Evolutionary conservation across 2,888 invertebrate genomes (phyloP).

Genomic region (Tenodera sinensis): DNA sequence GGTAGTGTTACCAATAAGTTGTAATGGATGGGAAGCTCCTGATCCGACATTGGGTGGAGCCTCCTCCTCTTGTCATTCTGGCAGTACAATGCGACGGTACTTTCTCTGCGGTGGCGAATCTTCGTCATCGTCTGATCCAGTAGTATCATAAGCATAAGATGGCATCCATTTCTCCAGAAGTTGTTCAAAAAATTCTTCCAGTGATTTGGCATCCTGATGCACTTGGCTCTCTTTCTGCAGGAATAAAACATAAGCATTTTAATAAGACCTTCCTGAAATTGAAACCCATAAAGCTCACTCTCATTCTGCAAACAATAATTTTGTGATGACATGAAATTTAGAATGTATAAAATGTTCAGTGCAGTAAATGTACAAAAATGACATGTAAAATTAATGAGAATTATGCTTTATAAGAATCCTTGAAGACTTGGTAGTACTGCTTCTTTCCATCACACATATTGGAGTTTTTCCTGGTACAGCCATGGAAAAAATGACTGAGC

Average conservation of each 20-base stretch:
- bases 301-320: no score
- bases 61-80: conserved; percentile 10
- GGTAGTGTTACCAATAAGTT: background rate
- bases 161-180: conserved; percentile 78
- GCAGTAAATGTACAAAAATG: no score
- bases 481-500: no score
- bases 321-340: no score
- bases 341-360: no score
- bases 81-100: conserved; percentile 25
- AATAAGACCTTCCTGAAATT: no score
- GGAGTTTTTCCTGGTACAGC: no score
- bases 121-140: conserved; percentile 23
- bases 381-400: no score
- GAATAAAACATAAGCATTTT: background rate
- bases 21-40: background rate
- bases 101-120: conserved; percentile 21
- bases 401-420: no score
- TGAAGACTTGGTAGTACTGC: no score
- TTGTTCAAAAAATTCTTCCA: conserved; percentile 83
- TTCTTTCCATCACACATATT: no score
- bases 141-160: conserved; percentile 37
- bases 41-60: background rate
- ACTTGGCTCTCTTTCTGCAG: conserved; percentile 69
- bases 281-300: no score
- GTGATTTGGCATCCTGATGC: conserved; percentile 71